Evolutionary conservation across 2,797 vertebrate genomes (phyloP).

Genomic region (Botia almorhae): DNA sequence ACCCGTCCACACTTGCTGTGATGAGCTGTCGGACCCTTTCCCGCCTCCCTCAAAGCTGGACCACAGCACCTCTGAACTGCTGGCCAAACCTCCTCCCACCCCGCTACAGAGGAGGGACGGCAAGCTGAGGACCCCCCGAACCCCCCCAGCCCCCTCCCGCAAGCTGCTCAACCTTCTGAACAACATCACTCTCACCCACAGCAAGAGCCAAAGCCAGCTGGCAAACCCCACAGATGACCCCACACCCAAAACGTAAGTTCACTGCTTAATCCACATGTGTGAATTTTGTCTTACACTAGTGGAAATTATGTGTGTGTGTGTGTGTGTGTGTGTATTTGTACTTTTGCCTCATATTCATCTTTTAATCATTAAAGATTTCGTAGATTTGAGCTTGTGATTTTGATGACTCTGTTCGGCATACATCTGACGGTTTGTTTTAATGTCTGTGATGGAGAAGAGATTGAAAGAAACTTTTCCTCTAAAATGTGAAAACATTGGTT

Average conservation of each 20-base stretch:
- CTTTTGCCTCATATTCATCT: too few relatives aligned
- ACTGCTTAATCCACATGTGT: neutral
- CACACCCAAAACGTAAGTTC: slow-evolving; percentile 78
- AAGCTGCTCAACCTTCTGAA: slow-evolving; percentile 85
- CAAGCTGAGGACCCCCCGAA: slow-evolving; percentile 80
- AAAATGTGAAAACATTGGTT: neutral
- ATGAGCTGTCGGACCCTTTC: slow-evolving; percentile 76
- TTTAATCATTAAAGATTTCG: too few relatives aligned
- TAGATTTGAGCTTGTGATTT: too few relatives aligned
- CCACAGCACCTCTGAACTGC: slow-evolving; percentile 70
- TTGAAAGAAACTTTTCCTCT: neutral
- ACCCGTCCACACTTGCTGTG: slow-evolving; percentile 60
- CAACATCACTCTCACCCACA: slow-evolving; percentile 83
- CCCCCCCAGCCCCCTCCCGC: slow-evolving; percentile 82
- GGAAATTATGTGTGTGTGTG: too few relatives aligned
- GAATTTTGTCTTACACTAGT: neutral
- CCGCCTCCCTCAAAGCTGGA: slow-evolving; percentile 67
- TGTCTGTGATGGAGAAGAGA: too few relatives aligned
- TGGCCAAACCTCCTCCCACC: slow-evolving; percentile 76
- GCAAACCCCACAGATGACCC: slow-evolving; percentile 89
- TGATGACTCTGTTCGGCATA: too few relatives aligned
- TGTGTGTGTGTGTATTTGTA: too few relatives aligned
- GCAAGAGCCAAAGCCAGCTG: slow-evolving; percentile 91
- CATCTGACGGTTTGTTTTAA: too few relatives aligned
- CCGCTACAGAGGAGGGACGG: slow-evolving; percentile 73